phyloP scores from a whole-genome alignment of 1,140 invertebrate genomes.

The Drosophila trapezifrons region DNA sequence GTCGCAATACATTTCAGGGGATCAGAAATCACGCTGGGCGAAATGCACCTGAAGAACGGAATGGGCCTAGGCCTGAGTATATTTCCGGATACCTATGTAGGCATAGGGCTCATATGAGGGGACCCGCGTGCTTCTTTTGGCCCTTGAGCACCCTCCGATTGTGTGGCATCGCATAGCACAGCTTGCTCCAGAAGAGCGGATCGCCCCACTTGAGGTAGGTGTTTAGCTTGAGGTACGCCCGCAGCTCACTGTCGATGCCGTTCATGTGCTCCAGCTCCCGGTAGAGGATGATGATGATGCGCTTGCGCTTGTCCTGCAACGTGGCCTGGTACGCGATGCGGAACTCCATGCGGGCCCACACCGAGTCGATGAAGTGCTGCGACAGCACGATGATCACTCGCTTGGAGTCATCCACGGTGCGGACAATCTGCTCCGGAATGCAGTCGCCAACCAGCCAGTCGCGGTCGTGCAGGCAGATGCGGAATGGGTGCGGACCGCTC shows the following conservation, averaged over 20 bases:
- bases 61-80: constrained; percentile 11
- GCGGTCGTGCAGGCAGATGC: constrained; percentile 91
- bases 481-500: constrained; percentile 85
- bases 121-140: constrained; percentile 73
- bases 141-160: constrained; percentile 69
- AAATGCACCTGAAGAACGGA: constrained; percentile 1
- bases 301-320: constrained; percentile 89
- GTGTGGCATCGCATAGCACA: constrained; percentile 88
- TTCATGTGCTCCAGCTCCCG: constrained; percentile 88
- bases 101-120: constrained; percentile 43
- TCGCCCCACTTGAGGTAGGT: constrained; percentile 94
- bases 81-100: background rate
- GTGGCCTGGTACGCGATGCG: constrained; percentile 91
- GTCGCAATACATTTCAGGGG: background rate
- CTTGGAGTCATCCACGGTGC: constrained; percentile 90
- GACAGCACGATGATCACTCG: constrained; percentile 93
- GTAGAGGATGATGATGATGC: constrained; percentile 91
- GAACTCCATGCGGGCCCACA: constrained; percentile 94
- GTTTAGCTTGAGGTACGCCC: constrained; percentile 91
- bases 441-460: constrained; percentile 92
- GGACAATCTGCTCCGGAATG: constrained; percentile 91
- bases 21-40: background rate
- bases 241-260: constrained; percentile 89
- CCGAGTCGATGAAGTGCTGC: constrained; percentile 91
- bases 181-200: constrained; percentile 93